phyloP scores from a whole-genome alignment of 2,888 invertebrate genomes.

The Metalampra italica region DNA sequence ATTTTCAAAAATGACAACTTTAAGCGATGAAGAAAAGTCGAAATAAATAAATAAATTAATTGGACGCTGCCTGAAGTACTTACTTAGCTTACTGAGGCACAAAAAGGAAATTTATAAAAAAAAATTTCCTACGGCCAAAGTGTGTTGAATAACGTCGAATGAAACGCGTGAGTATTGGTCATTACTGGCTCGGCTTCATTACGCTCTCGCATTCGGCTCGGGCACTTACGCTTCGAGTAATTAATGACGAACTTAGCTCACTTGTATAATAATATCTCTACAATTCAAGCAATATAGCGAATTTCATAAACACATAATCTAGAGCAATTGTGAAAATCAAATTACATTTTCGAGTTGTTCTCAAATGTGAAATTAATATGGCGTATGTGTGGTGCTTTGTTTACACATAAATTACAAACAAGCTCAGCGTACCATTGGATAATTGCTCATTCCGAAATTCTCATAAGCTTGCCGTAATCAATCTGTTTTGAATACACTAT shows the following conservation, averaged over 20 bases:
- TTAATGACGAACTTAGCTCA: not conserved
- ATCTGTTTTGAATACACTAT: conserved; percentile 22
- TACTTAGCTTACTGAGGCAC: too few species aligned
- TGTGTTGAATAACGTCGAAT: too few species aligned
- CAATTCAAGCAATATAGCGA: not conserved
- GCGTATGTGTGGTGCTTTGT: conserved; percentile 1
- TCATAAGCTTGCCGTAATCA: conserved; percentile 40
- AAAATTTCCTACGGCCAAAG: too few species aligned
- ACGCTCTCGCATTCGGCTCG: too few species aligned
- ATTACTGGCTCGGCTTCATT: too few species aligned
- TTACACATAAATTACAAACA: conserved; percentile 32
- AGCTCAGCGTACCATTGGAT: conserved; percentile 24
- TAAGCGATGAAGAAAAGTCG: too few species aligned
- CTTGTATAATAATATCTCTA: not conserved
- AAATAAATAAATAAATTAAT: too few species aligned
- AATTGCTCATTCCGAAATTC: conserved; percentile 41
- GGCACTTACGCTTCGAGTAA: too few species aligned
- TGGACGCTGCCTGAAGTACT: too few species aligned
- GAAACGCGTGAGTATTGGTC: too few species aligned
- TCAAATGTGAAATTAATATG: conserved; percentile 1
- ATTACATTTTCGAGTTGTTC: conserved; percentile 7
- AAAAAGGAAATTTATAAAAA: too few species aligned
- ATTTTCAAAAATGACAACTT: too few species aligned
- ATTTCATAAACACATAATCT: not conserved
- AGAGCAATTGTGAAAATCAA: conserved; percentile 2